Evolutionary conservation across 2,888 invertebrate species (phyloP).

Genomic region (Epistrophe grossulariae): DNA sequence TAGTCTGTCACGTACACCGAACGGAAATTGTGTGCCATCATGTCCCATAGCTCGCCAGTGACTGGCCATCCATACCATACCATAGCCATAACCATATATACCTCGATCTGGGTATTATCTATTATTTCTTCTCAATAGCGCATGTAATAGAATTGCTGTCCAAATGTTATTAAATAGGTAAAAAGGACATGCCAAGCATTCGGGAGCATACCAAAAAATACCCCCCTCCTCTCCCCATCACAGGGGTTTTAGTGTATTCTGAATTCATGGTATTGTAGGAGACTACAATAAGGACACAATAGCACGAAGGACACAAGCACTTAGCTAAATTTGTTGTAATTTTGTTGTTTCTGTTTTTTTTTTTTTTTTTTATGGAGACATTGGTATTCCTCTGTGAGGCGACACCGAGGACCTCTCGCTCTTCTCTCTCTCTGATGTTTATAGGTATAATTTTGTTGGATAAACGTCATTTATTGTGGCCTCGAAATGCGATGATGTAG

Average conservation of each 20-base stretch:
- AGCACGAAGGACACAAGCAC: slow-evolving; percentile 59
- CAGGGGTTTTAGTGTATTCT: slow-evolving; percentile 34
- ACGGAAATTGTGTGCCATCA: slow-evolving; percentile 49
- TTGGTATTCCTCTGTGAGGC: slow-evolving; percentile 29
- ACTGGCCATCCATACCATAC: not conserved
- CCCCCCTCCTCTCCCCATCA: not conserved
- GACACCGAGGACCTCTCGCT: slow-evolving; percentile 1
- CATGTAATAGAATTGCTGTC: slow-evolving; percentile 75
- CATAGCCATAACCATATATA: not conserved
- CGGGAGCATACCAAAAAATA: slow-evolving; percentile 7
- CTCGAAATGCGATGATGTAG: slow-evolving; percentile 31
- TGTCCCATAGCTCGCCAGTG: slow-evolving; percentile 9
- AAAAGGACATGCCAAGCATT: slow-evolving; percentile 71
- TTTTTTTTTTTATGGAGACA: not conserved
- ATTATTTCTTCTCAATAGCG: slow-evolving; percentile 73
- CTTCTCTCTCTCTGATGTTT: not conserved
- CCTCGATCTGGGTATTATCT: slow-evolving; percentile 35
- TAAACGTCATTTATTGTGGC: slow-evolving; percentile 73
- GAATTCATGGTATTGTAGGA: slow-evolving; percentile 24
- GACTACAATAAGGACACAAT: slow-evolving; percentile 52
- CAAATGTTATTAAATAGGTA: slow-evolving; percentile 75
- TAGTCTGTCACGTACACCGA: slow-evolving; percentile 57
- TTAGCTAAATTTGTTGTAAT: slow-evolving; percentile 68
- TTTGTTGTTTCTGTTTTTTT: slow-evolving; percentile 44
- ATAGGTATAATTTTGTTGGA: slow-evolving; percentile 54